Base-by-base conservation (phyloP, 2,888 invertebrate species). In the Thecophora atra region DNA sequence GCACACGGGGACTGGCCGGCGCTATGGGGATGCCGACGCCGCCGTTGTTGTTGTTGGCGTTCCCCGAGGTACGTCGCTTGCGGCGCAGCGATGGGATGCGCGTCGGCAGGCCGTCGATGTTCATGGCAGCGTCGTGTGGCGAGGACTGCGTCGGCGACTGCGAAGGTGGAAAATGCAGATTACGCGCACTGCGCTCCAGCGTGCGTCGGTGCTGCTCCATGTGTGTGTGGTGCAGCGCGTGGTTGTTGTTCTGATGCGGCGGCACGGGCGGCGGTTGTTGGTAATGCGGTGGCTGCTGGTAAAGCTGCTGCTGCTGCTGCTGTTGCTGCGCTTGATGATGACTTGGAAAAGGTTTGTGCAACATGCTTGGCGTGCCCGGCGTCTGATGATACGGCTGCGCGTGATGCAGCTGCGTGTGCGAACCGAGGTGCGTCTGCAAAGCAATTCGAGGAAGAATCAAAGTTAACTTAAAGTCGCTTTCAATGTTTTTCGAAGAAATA, bases 1-100 rank as follows among this genome's bases (percentile, higher is more conserved):
- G 84, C 2, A 86, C 83, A 11, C 85, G 82, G n/a, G 87, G 86
- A 76, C 86, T 87, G 42, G 84, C 83, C 6, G 85, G 83, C 60
- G 83, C 82, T 26, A 84, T 84, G 64, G 83, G 83, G 72, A 85
- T 84, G 52, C 85, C 85, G 3, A 83, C 81, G 19, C 81, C 81
- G 51, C 82, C 80, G 26, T 81, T 79, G 76, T 80, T 81, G 76
- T 77, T 81, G 75, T 67, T 78, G 74, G 71, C 79, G 75, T 76
- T 79, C 73, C 74, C 84, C 0, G 86, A 84, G 8, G 83, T 80
- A 70, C 85, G 81, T 30, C 85, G 79, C 68, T 84, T 85, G 17
- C 86, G 78, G 8, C 86, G 78, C 66, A 87, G 73, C 15, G 87
- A 87, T 4, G 86, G 84, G 69, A 85, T 84, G 47, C 84, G 78